Evolutionary conservation across 2,888 invertebrate species (phyloP).

Genomic region (Acleris holmiana): DNA sequence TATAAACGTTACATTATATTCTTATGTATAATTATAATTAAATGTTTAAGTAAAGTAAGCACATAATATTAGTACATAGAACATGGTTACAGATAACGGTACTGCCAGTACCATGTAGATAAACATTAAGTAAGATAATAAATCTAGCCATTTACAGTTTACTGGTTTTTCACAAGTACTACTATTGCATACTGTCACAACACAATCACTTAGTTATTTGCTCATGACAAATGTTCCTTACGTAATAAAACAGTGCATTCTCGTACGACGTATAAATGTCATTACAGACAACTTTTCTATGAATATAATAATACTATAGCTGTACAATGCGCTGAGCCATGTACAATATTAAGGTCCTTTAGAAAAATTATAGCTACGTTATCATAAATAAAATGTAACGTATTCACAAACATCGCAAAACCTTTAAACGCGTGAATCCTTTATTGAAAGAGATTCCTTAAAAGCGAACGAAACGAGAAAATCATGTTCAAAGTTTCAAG

Average conservation of each 20-base stretch:
- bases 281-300: slow-evolving; percentile 30
- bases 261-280: slow-evolving; percentile 33
- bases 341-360: slow-evolving; percentile 36
- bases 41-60: slow-evolving; percentile 21
- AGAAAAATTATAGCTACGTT: not conserved
- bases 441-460: slow-evolving; percentile 28
- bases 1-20: slow-evolving; percentile 2
- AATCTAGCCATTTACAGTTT: slow-evolving; percentile 26
- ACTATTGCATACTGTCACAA: slow-evolving; percentile 37
- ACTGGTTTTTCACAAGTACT: slow-evolving; percentile 19
- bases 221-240: slow-evolving; percentile 13
- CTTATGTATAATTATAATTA: slow-evolving; percentile 3
- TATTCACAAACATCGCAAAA: slow-evolving; percentile 2
- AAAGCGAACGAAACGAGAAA: slow-evolving; percentile 44
- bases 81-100: slow-evolving; percentile 28
- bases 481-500: slow-evolving; percentile 52
- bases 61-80: slow-evolving; percentile 12
- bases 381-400: not conserved
- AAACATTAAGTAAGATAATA: slow-evolving; percentile 9
- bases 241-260: slow-evolving; percentile 34
- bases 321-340: slow-evolving; percentile 38
- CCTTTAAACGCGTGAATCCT: slow-evolving; percentile 12
- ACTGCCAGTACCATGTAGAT: slow-evolving; percentile 9
- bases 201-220: slow-evolving; percentile 28
- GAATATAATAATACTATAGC: slow-evolving; percentile 21